Percentiles rank a stretch among this genome's conserved stretches.
phyloP scores from a whole-genome alignment of 2,113 vertebrate genomes.

The Myodes glareolus region DNA sequence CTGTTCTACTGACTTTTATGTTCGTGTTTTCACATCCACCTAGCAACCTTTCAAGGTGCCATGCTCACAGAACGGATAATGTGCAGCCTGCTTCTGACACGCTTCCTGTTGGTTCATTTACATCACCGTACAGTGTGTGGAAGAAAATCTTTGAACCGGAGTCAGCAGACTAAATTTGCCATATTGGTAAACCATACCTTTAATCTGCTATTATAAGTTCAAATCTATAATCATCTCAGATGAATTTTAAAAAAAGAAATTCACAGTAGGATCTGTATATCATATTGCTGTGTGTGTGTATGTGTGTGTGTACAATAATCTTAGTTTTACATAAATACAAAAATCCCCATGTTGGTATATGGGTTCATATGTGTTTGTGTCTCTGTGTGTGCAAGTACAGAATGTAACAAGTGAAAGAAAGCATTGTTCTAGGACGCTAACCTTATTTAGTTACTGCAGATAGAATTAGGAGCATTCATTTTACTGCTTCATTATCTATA shows the following conservation, averaged over 20 bases:
- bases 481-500: neutral
- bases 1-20: neutral
- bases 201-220: neutral
- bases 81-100: neutral
- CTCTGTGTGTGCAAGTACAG: neutral
- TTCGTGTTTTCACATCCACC: too few species aligned
- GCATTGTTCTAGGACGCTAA: neutral
- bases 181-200: neutral
- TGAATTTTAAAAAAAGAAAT: constrained; percentile 13
- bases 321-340: neutral
- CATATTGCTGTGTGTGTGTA: neutral
- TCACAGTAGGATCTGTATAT: neutral
- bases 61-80: fast-evolving
- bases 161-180: neutral
- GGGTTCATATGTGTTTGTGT: neutral
- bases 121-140: neutral
- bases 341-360: neutral
- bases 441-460: neutral
- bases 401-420: neutral
- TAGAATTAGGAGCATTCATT: neutral
- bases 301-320: neutral
- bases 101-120: too few species aligned
- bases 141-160: neutral
- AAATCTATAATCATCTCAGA: neutral
- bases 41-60: neutral